Base-by-base conservation (phyloP, 2,113 vertebrate species). In the Sylvia atricapilla region DNA sequence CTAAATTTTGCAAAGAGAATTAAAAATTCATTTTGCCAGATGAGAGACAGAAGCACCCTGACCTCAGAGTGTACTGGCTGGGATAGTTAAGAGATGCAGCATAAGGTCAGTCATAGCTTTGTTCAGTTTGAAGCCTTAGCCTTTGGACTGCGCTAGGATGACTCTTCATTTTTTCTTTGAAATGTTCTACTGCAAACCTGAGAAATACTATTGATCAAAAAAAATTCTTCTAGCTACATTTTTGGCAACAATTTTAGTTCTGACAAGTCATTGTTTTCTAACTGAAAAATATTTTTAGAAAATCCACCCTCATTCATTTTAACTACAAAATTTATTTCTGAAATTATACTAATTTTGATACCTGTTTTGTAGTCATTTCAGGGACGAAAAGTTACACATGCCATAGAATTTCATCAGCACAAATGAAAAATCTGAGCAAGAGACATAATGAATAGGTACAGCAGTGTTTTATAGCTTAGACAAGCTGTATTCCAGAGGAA, bases 301-400 rank as follows among this genome's bases (percentile, higher is more conserved):
- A 78, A 67, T 20, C 0, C 7, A 9, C 12, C 3, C 18, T n/a
- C 5, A 19, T 58, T 75, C 15, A 58, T 56, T 79, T 87, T 39
- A 76, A 21, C 6, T n/a, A 37, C 21, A 52, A 28, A 58, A 35
- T 33, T 67, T 62, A 35, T 47, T 76, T 83, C 46, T 49, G 24
- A 72, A 72, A 27, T 9, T 3, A 31, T 67, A n/a, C 10, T 63
- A 25, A 12, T 5, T 77, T 88, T 89, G 15, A 25, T 58, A 14
- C 7, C 3, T 33, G 7, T 59, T 30, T 85, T 58, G 8, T 10
- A 28, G 13, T 53, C 8, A 8, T 81, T 81, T n/a, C 24, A 39
- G 31, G 17, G 4, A 18, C 31, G 15, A 10, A 47, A 72, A 81
- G n/a, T 53, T 63, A 20, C 18, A 64, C 0, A 0, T 53, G 31